These are phyloP conservation scores for Ramphastos sulfuratus DNA, from an alignment of 2,113 vertebrate species.

Conservation along the genomic window DNA sequence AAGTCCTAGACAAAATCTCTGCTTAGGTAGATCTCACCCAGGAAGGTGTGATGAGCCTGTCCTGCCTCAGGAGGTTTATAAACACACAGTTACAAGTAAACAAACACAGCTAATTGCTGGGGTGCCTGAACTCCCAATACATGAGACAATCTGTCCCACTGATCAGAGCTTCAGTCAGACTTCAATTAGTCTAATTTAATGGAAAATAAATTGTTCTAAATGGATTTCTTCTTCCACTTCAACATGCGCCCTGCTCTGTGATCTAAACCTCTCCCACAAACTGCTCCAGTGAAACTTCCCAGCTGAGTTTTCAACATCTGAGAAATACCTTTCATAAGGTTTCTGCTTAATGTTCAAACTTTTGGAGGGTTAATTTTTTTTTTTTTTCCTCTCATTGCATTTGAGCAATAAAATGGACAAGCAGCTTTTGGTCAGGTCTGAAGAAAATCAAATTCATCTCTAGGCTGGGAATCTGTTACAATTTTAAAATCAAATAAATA, in stretches of 20 bases:
- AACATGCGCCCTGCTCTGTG: background rate
- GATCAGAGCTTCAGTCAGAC: background rate
- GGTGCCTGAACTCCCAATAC: background rate
- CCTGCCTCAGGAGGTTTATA: accelerated
- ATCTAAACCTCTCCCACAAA: background rate
- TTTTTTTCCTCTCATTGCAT: background rate
- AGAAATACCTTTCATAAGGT: background rate
- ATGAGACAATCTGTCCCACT: accelerated
- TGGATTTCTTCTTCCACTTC: background rate
- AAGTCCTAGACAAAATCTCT: background rate
- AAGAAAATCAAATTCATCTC: background rate
- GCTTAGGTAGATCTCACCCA: background rate
- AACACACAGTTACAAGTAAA: background rate
- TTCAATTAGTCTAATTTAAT: background rate
- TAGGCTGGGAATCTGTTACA: background rate
- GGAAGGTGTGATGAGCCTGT: background rate
- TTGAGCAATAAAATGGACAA: background rate
- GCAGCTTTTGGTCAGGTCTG: background rate
- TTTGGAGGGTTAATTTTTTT: background rate
- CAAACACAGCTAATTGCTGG: background rate
- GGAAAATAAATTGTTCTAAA: background rate
- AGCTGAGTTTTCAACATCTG: background rate
- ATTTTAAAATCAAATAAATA: background rate
- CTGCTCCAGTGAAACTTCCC: background rate
- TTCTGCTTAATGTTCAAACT: background rate